Evolutionary conservation across 2,113 vertebrate genomes (phyloP).

Genomic region (Scomber scombrus): DNA sequence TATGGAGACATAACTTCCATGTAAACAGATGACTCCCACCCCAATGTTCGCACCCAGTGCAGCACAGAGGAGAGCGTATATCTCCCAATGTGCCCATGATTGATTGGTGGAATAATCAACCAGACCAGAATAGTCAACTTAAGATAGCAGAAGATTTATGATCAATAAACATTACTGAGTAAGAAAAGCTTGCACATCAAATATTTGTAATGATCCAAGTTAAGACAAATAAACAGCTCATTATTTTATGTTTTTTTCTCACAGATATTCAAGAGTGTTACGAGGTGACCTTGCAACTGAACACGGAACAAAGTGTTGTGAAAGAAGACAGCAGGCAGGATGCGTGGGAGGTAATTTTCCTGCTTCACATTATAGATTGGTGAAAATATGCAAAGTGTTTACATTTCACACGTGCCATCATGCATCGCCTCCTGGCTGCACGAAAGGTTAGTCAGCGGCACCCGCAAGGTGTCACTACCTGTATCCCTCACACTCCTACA

Average conservation of each 20-base stretch:
- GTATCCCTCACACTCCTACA: constrained; percentile 44
- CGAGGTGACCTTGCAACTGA: constrained; percentile 86
- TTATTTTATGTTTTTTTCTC: constrained; percentile 57
- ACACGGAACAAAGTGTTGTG: constrained; percentile 71
- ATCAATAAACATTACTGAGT: constrained; percentile 7
- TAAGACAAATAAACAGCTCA: constrained; percentile 29
- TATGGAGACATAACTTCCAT: constrained; percentile 46
- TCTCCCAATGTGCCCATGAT: constrained; percentile 38
- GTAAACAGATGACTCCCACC: constrained; percentile 60
- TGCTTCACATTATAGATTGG: constrained; percentile 46
- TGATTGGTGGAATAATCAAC: constrained; percentile 30
- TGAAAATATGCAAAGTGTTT: constrained; percentile 57
- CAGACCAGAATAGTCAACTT: not conserved
- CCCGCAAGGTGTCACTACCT: constrained; percentile 43
- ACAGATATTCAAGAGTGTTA: constrained; percentile 89
- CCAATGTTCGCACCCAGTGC: constrained; percentile 49
- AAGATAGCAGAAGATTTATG: constrained; percentile 8
- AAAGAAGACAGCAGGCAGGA: constrained; percentile 72
- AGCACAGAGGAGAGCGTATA: constrained; percentile 26
- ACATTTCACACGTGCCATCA: constrained; percentile 25
- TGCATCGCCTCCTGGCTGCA: constrained; percentile 8
- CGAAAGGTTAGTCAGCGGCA: constrained; percentile 6
- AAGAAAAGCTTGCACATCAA: not conserved
- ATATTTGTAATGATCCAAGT: constrained; percentile 36
- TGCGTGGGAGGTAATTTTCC: constrained; percentile 79